These are phyloP conservation scores for Idaea aversata DNA, from an alignment of 2,888 invertebrate genomes.

Conservation along the genomic window DNA sequence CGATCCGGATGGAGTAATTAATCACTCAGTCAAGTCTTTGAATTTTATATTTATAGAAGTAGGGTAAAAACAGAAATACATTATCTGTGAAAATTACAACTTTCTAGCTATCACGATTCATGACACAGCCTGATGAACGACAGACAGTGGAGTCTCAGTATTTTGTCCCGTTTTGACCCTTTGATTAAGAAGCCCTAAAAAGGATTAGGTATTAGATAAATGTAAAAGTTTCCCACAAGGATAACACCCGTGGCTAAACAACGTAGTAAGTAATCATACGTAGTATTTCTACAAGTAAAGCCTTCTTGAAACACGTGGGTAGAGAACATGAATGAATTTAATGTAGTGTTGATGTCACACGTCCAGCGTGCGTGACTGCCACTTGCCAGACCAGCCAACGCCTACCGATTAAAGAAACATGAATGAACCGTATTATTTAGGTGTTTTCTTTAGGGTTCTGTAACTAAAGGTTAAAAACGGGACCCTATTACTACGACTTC, in stretches of 20 bases:
- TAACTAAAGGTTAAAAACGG: neutral
- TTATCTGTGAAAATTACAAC: too few relatives aligned
- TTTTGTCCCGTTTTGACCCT: too few relatives aligned
- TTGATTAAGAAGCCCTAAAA: too few relatives aligned
- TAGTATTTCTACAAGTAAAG: neutral
- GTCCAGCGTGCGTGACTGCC: constrained; percentile 15
- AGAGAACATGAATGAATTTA: constrained; percentile 11
- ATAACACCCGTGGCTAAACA: neutral
- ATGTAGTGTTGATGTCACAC: constrained; percentile 10
- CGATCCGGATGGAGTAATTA: too few relatives aligned
- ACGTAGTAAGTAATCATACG: neutral
- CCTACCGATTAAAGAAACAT: neutral
- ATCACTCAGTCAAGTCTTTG: too few relatives aligned
- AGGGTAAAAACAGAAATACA: too few relatives aligned
- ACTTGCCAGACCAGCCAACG: neutral
- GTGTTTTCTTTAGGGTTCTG: neutral
- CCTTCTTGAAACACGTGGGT: constrained; percentile 7
- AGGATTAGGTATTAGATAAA: neutral
- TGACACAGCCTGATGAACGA: too few relatives aligned
- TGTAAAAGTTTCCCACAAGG: neutral
- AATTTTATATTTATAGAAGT: too few relatives aligned
- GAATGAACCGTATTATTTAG: neutral
- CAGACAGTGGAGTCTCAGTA: too few relatives aligned
- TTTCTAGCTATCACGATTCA: too few relatives aligned
- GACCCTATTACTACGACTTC: too few relatives aligned